Evolutionary conservation across 2,113 vertebrate genomes (phyloP).

Genomic region (Centropus bengalensis): DNA sequence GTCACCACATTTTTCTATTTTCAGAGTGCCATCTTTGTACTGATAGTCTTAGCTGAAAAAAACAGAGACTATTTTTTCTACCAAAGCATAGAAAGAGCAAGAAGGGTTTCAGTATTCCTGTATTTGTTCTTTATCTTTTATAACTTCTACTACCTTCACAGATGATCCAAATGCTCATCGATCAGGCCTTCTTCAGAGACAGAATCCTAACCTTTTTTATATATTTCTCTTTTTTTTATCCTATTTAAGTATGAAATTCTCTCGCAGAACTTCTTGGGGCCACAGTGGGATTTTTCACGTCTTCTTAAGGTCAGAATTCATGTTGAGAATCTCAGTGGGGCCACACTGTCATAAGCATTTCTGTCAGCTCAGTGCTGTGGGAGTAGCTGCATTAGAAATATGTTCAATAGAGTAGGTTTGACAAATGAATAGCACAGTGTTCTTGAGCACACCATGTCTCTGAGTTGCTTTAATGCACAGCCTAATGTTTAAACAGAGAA

Average conservation of each 20-base stretch:
- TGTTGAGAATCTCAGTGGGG: background rate
- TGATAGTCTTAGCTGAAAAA: background rate
- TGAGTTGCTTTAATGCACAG: slow-evolving; percentile 7
- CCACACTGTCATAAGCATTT: accelerated
- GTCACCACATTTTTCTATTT: background rate
- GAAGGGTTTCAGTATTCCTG: background rate
- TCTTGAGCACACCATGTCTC: slow-evolving; percentile 5
- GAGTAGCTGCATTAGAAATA: slow-evolving; percentile 43
- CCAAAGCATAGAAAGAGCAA: background rate
- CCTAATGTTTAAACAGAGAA: background rate
- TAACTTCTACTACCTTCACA: background rate
- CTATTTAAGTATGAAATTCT: background rate
- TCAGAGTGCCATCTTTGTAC: background rate
- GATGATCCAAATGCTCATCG: background rate
- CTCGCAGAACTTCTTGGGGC: background rate
- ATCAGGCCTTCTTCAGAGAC: background rate
- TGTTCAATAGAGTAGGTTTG: background rate
- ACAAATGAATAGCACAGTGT: slow-evolving; percentile 1
- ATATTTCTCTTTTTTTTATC: background rate
- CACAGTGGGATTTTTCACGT: background rate
- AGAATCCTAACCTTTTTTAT: background rate
- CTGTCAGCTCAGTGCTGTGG: background rate
- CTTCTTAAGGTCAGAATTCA: slow-evolving; percentile 1
- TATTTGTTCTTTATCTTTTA: background rate
- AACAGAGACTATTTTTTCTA: background rate